Conservation (phyloP, 2,797 vertebrate genomes). For the Cyclopterus lumpus region DNA sequence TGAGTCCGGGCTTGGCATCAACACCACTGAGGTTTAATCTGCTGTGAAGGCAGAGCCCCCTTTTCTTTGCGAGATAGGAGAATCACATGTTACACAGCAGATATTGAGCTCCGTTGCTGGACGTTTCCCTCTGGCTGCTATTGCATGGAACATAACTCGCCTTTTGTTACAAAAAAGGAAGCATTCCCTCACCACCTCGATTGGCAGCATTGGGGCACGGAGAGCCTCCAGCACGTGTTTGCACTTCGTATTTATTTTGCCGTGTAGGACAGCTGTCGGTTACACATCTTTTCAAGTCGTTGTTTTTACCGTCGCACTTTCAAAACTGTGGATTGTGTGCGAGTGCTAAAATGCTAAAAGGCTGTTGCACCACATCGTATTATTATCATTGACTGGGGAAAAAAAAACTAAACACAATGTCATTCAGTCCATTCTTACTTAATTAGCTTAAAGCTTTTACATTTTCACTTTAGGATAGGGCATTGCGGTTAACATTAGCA, state of each 20-base stretch:
- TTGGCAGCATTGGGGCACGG: conserved; percentile 33
- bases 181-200: conserved; percentile 37
- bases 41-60: conserved; percentile 43
- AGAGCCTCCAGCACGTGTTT: conserved; percentile 26
- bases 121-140: conserved; percentile 53
- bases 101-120: conserved; percentile 44
- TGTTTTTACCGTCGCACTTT: background rate
- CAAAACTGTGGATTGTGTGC: background rate
- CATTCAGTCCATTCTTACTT: background rate
- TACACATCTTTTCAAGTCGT: background rate
- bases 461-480: background rate
- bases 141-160: conserved; percentile 36
- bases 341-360: background rate
- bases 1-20: conserved; percentile 55
- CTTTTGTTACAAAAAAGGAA: conserved; percentile 42
- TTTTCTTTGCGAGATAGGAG: conserved; percentile 34
- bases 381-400: conserved; percentile 8
- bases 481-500: conserved; percentile 11
- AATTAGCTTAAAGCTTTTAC: conserved; percentile 22
- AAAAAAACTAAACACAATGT: conserved; percentile 6
- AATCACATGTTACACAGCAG: conserved; percentile 49
- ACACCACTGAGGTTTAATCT: conserved; percentile 65
- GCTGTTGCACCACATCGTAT: background rate
- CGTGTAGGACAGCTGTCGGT: conserved; percentile 13
- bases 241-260: conserved; percentile 27